Base-by-base conservation (phyloP, 2,888 invertebrate species). In the Macrophya annulata region DNA sequence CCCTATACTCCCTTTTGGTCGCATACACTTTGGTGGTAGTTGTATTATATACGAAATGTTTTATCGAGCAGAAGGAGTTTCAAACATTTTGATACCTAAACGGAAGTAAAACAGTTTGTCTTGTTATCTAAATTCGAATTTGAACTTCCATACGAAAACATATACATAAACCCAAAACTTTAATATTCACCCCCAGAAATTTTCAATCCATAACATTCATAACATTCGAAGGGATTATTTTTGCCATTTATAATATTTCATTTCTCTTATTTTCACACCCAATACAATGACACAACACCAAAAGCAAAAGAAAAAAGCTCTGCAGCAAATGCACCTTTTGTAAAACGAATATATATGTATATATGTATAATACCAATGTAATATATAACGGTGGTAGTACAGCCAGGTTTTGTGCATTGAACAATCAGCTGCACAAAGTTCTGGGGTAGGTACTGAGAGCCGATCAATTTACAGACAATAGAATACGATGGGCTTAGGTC, bases 391-490 rank as follows among this genome's bases (percentile, higher is more conserved):
- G 21, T 5, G 10, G 74, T 45, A 74, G 74, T 48, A 45, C 25
- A 9, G 25, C 45, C 74, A 37, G 31, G 77, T 77, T 77, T 77
- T 55, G 48, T 55, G 51, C 77, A 37, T 31, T 9, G 55, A 77
- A 55, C 77, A 51, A 55, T 68, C 68, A 55, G 31, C 55, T 31
- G 31, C 31, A 15, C 68, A 4, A 74, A 45, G 43, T 45, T 45
- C n/a, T 74, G 72, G 45, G 45, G n/a, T 62, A 62, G 8, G 21
- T 31, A 31, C 55, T 31, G 51, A 51, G 17, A 51, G 17, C 55
- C 77, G 77, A 77, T 77, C 77, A 77, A 77, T 77, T 77, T 48
- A 37, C 48, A 55, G 77, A 77, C 77, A 77, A 77, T 77, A 37
- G 77, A 37, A 77, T 51, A 51, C 55, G 5, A n/a, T 48, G 48